Conservation (phyloP, 2,113 vertebrate genomes). For the Hemicordylus capensis region DNA sequence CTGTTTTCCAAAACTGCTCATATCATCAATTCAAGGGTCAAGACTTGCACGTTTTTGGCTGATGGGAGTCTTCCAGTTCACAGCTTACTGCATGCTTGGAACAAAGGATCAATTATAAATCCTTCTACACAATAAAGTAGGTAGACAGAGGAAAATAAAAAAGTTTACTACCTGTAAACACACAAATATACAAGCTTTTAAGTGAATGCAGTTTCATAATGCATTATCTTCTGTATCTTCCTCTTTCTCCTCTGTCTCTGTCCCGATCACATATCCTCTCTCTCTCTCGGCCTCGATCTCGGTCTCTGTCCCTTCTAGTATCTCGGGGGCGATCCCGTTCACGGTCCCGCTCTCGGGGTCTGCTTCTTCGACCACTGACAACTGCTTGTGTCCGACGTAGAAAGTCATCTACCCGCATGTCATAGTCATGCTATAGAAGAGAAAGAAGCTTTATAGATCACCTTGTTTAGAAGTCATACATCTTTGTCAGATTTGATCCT, state of each 20-base stretch:
- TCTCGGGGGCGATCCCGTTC: conserved; percentile 88
- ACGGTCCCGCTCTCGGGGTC: conserved; percentile 89
- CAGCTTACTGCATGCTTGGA: conserved; percentile 84
- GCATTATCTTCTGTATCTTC: conserved; percentile 91
- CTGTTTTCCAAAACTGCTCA: conserved; percentile 67
- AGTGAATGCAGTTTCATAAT: conserved; percentile 64
- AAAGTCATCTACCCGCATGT: conserved; percentile 98
- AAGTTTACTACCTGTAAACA: conserved; percentile 84
- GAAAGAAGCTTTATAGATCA: conserved; percentile 29
- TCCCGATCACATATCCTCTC: conserved; percentile 84
- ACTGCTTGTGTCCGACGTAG: conserved; percentile 95
- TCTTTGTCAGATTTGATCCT: background rate
- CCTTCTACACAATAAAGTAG: conserved; percentile 81
- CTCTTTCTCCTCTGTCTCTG: conserved; percentile 89
- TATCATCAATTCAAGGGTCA: conserved; percentile 64
- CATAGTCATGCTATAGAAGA: conserved; percentile 91
- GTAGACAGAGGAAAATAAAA: conserved; percentile 80
- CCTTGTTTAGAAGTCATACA: background rate
- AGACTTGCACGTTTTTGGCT: conserved; percentile 72
- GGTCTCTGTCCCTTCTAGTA: conserved; percentile 83
- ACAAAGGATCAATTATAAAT: conserved; percentile 78
- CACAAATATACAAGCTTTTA: conserved; percentile 80
- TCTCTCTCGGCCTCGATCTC: conserved; percentile 90
- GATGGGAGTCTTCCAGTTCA: conserved; percentile 78
- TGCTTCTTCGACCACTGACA: conserved; percentile 90